These are phyloP conservation scores for Heliothis subflexa DNA, from an alignment of 1,140 invertebrate species.

Conservation along the genomic window DNA sequence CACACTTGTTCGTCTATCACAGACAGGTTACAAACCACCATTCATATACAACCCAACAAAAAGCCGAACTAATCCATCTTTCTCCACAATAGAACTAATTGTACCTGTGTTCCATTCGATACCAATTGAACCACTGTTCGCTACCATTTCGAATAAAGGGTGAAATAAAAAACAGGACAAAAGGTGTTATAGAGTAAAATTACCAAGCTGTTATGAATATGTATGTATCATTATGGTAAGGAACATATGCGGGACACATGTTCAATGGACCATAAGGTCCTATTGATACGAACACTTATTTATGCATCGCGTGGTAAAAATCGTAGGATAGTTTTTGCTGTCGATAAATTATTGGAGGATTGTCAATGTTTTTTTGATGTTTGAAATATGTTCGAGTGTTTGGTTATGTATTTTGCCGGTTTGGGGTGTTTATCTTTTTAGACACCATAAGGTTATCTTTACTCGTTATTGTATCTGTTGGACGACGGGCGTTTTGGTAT, in stretches of 20 bases:
- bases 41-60: constrained; percentile 46
- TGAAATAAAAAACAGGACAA: constrained; percentile 69
- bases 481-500: no score
- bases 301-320: constrained; percentile 46
- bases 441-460: background rate
- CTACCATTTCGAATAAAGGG: constrained; percentile 70
- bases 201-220: constrained; percentile 73
- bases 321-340: constrained; percentile 39
- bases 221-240: constrained; percentile 68
- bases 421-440: background rate
- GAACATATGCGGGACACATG: constrained; percentile 79
- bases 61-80: constrained; percentile 58
- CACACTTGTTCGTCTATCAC: constrained; percentile 23
- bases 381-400: constrained; percentile 10
- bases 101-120: constrained; percentile 58
- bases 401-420: constrained; percentile 18
- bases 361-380: constrained; percentile 1
- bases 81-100: constrained; percentile 66
- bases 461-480: no score
- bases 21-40: constrained; percentile 30
- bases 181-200: constrained; percentile 70
- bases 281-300: constrained; percentile 32
- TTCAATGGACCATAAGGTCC: constrained; percentile 72
- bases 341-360: constrained; percentile 2
- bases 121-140: constrained; percentile 57